Base-by-base conservation (phyloP, 2,888 invertebrate genomes). In the Thereva nobilitata region DNA sequence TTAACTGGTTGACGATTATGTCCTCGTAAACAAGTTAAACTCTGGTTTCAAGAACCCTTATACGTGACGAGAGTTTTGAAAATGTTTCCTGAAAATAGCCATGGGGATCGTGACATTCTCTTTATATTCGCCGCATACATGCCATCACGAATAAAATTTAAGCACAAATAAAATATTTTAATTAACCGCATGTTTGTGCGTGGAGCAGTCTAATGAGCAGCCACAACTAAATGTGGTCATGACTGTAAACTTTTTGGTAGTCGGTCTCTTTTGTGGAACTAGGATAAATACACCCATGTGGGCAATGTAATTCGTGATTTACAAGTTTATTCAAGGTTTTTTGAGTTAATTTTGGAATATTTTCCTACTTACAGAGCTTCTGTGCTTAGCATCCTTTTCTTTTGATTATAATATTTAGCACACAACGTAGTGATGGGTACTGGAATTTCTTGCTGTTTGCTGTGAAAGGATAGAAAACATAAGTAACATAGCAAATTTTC, bases 141-240 rank as follows among this genome's bases (percentile, higher is more conserved):
- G 9, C n/a, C 9, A 44, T 44, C 35, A 44, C 34, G 40, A 9
- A 44, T 4, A 8, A 23, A 56, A 44, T 56, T 44, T 35, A 56
- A 35, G 8, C 23, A 9, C 44, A 2, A 34, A 34, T 42, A 41
- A 56, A 56, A 56, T 56, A 42, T 56, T 56, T 56, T 56, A 56
- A 56, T 56, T 56, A 56, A 56, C 56, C 56, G 42, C 34, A 56
- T 56, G 56, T 56, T 56, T 42, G 56, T 56, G 56, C 56, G 44
- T 56, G 35, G 10, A 56, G 34, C 10, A n/a, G 42, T 44, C 56
- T 35, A 56, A 44, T 44, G 56, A 44, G 42, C 44, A 56, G 12
- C 56, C 44, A 23, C 56, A 44, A 44, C 44, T 35, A 56, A 23
- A 7, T 41, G 34, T 23, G 12, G 34, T 56, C 23, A 7, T 42